These are phyloP conservation scores for Drosophila parthenogenetica DNA, from an alignment of 2,888 invertebrate genomes.

Conservation along the genomic window DNA sequence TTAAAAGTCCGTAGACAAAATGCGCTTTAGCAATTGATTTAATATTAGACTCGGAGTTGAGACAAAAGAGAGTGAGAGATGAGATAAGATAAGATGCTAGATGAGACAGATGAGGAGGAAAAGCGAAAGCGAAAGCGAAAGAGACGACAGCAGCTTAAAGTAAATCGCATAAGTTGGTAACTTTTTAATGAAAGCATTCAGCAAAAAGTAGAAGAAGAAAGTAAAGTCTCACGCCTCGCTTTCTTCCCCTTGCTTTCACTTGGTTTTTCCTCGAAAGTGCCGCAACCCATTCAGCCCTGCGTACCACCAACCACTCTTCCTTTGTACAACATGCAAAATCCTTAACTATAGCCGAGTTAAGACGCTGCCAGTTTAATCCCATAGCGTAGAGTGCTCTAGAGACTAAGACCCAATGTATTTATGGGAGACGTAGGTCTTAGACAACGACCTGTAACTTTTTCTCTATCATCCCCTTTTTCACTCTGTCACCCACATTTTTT, in stretches of 20 bases:
- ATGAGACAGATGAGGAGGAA: not conserved
- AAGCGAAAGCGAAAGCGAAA: conserved; percentile 1
- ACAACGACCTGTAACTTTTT: conserved; percentile 40
- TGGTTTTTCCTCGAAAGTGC: not conserved
- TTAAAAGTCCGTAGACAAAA: conserved; percentile 35
- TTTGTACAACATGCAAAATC: conserved; percentile 52
- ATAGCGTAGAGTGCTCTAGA: conserved; percentile 67
- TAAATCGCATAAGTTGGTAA: conserved; percentile 74
- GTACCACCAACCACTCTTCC: conserved; percentile 7
- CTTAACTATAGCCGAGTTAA: conserved; percentile 73
- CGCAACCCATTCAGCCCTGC: conserved; percentile 11
- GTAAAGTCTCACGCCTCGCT: conserved; percentile 9
- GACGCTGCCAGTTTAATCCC: conserved; percentile 74
- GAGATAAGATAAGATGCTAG: not conserved
- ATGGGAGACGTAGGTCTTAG: conserved; percentile 59
- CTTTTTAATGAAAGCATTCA: conserved; percentile 61
- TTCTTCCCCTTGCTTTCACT: not conserved
- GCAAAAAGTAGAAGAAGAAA: not conserved
- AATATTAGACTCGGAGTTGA: conserved; percentile 19
- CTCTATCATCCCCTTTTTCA: not conserved
- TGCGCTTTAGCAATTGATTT: conserved; percentile 51
- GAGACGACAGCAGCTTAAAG: conserved; percentile 52
- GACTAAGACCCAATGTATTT: conserved; percentile 77
- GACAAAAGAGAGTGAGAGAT: not conserved
- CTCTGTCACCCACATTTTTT: not conserved